A percentile compares a stretch with the other conserved stretches of the same genome.
These are phyloP conservation scores for Julus scanicus DNA, from an alignment of 2,888 invertebrate species.

Conservation along the genomic window DNA sequence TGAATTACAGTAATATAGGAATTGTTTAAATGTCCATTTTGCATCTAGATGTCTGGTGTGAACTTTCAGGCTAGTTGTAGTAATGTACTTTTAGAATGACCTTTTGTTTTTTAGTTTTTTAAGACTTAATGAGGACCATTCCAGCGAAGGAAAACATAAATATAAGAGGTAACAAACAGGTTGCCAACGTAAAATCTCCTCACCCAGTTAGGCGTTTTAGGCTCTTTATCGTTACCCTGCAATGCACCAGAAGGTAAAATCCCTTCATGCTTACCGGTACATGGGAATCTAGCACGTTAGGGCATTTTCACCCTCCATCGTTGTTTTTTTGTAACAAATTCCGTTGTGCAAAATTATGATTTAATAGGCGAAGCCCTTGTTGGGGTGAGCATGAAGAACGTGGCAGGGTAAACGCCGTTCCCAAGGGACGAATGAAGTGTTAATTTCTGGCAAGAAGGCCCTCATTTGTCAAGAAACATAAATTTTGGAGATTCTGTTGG, in stretches of 20 bases:
- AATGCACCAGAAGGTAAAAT: constrained; percentile 6
- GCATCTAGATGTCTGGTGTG: too few relatives aligned
- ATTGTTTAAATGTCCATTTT: too few relatives aligned
- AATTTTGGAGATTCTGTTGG: not conserved
- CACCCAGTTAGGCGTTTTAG: not conserved
- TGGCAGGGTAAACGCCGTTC: not conserved
- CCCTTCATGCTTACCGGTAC: not conserved
- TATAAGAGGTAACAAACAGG: not conserved
- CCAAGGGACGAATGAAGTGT: constrained; percentile 1
- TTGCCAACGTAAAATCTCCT: not conserved
- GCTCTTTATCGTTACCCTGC: constrained; percentile 9
- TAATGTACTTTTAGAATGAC: not conserved
- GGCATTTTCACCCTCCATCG: not conserved
- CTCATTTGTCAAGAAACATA: not conserved
- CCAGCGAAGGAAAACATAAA: not conserved
- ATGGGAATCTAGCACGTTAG: not conserved
- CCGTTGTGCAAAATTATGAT: not conserved
- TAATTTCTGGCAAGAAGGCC: not conserved
- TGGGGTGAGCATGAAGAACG: constrained; percentile 28
- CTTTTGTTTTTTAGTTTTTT: constrained; percentile 21
- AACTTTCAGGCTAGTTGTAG: too few relatives aligned
- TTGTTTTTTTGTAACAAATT: constrained; percentile 12
- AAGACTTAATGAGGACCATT: constrained; percentile 12
- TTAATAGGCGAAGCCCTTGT: not conserved
- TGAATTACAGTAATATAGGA: too few relatives aligned